phyloP scores from a whole-genome alignment of 2,797 vertebrate species.

The Danio tinwini region DNA sequence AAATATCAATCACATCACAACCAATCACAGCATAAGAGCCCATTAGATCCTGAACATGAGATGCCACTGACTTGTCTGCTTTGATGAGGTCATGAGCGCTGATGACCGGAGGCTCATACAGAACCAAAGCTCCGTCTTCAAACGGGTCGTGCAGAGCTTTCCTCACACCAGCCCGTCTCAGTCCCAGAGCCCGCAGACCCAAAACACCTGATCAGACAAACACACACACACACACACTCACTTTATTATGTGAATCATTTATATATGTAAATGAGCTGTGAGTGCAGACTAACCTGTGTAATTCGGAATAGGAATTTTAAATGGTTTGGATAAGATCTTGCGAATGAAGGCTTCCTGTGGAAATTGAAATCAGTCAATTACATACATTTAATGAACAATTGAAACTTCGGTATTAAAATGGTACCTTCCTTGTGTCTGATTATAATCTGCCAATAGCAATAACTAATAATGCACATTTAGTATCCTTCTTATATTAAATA shows the following conservation, averaged over 20 bases:
- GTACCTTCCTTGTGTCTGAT: no score
- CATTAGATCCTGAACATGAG: background rate
- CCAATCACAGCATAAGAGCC: background rate
- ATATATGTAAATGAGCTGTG: background rate
- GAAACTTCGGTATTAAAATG: no score
- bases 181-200: constrained; percentile 86
- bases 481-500: no score
- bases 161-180: constrained; percentile 89
- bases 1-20: constrained; percentile 4
- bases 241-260: background rate
- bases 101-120: constrained; percentile 87
- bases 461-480: no score
- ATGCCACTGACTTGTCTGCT: constrained; percentile 89
- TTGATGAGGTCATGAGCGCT: constrained; percentile 91
- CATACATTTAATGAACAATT: background rate
- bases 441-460: no score
- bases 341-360: constrained; percentile 93
- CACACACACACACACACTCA: background rate
- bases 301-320: constrained; percentile 95
- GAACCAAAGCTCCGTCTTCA: constrained; percentile 90
- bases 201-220: constrained; percentile 79
- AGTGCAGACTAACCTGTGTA: constrained; percentile 83
- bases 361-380: constrained; percentile 41
- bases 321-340: constrained; percentile 95
- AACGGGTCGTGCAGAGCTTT: constrained; percentile 93